Conservation (phyloP, 1,140 invertebrate genomes). For the Fragariocoptes setiger region DNA sequence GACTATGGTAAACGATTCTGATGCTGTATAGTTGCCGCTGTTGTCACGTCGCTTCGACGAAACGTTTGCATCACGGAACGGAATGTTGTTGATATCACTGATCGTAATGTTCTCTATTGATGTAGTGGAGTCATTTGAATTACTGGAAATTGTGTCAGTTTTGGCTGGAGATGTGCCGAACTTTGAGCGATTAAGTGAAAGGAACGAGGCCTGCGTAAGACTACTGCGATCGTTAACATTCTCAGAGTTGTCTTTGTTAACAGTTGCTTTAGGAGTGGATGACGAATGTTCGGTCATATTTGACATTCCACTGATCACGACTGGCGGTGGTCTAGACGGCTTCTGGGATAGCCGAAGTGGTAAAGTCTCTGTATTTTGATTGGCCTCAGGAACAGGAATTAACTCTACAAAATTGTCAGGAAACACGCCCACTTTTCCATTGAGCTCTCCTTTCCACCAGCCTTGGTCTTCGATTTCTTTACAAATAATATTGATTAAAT, state of each 20-base stretch:
- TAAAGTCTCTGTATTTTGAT: slow-evolving; percentile 10
- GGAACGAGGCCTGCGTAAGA: no score
- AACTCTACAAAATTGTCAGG: slow-evolving; percentile 82
- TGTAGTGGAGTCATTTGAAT: no score
- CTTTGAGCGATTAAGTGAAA: no score
- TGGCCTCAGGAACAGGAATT: slow-evolving; percentile 17
- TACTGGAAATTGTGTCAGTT: no score
- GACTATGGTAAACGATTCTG: no score
- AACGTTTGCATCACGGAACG: no score
- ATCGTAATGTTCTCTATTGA: no score
- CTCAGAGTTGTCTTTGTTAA: slow-evolving; percentile 2
- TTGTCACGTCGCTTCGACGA: no score
- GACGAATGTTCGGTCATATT: slow-evolving; percentile 12
- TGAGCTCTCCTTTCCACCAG: slow-evolving; percentile 83
- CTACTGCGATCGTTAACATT: no score
- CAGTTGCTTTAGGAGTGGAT: not conserved
- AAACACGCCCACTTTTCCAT: slow-evolving; percentile 61
- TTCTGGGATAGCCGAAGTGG: slow-evolving; percentile 11
- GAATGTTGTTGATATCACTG: no score
- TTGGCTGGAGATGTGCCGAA: no score
- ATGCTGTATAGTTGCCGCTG: no score
- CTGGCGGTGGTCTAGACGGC: slow-evolving; percentile 14
- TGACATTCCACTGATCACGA: slow-evolving; percentile 16
- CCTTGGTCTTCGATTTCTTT: slow-evolving; percentile 66
- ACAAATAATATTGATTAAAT: slow-evolving; percentile 51